phyloP scores from a whole-genome alignment of 2,888 invertebrate species.

The Ophion slaviceki region DNA sequence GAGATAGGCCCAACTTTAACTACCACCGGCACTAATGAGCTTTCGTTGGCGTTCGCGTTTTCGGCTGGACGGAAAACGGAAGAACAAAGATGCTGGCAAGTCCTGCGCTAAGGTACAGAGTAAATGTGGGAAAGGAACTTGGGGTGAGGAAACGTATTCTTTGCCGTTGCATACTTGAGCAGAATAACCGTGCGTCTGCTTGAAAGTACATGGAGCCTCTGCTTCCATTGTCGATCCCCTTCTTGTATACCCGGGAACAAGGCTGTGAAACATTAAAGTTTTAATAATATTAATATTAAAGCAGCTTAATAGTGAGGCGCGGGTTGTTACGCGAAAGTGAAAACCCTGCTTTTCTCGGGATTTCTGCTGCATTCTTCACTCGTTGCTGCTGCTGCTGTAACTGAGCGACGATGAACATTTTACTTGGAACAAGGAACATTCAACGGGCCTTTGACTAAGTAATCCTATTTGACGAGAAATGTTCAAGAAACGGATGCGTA shows the following conservation, averaged over 20 bases:
- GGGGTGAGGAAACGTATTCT: background rate
- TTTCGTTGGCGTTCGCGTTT: slow-evolving; percentile 27
- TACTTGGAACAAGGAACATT: slow-evolving; percentile 15
- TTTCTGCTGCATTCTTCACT: slow-evolving; percentile 26
- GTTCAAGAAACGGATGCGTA: background rate
- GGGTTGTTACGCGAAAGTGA: slow-evolving; percentile 41
- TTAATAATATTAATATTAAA: slow-evolving; percentile 64
- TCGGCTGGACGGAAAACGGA: slow-evolving; percentile 6
- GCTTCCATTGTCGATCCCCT: slow-evolving; percentile 39
- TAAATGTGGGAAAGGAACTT: background rate
- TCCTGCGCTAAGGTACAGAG: background rate
- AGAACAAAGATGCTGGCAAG: background rate
- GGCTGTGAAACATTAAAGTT: slow-evolving; percentile 54
- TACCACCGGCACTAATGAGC: slow-evolving; percentile 33
- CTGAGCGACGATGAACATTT: slow-evolving; percentile 31
- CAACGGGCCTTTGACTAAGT: slow-evolving; percentile 18
- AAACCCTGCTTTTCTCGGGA: slow-evolving; percentile 32
- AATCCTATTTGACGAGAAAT: slow-evolving; percentile 25
- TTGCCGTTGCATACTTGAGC: background rate
- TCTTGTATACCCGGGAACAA: slow-evolving; percentile 35
- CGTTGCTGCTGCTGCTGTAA: slow-evolving; percentile 1
- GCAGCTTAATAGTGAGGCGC: slow-evolving; percentile 54
- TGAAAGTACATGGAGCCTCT: slow-evolving; percentile 30
- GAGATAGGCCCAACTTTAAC: background rate
- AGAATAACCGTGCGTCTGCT: slow-evolving; percentile 16